Percentiles rank a stretch among this genome's conserved stretches.
These are phyloP conservation scores for Prionace glauca DNA, from an alignment of 2,797 vertebrate species.

Conservation along the genomic window DNA sequence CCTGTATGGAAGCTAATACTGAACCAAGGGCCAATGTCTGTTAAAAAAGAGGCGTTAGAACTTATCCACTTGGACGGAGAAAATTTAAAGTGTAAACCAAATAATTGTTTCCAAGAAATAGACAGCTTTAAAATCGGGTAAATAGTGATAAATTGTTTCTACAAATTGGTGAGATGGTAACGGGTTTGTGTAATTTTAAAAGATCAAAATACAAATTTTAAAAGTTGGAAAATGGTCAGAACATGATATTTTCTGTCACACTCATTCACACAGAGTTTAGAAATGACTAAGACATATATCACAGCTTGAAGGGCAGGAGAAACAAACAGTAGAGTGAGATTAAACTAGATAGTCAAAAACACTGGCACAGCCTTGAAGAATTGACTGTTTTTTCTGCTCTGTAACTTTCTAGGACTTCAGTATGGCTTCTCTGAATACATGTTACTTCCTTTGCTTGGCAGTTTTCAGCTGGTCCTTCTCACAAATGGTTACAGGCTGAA, in stretches of 20 bases:
- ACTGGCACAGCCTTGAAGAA: background rate
- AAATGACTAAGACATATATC: background rate
- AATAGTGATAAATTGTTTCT: background rate
- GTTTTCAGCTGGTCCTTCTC: background rate
- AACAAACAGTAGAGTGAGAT: background rate
- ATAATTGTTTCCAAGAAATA: background rate
- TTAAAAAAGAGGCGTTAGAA: background rate
- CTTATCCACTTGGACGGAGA: background rate
- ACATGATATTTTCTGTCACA: background rate
- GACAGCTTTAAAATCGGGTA: background rate
- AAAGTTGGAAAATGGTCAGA: background rate
- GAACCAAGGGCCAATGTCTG: background rate
- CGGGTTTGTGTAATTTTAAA: background rate
- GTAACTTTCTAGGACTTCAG: background rate
- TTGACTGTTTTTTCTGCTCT: background rate
- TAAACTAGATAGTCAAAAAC: background rate
- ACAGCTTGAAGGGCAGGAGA: background rate
- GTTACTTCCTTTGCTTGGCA: background rate
- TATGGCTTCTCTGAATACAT: background rate
- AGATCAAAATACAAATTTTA: background rate
- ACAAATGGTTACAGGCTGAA: background rate
- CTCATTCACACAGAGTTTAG: background rate
- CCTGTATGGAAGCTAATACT: background rate
- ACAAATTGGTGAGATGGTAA: background rate
- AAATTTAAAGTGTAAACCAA: background rate